Evolutionary conservation across 2,888 invertebrate genomes (phyloP).

Genomic region (Timandra comae): DNA sequence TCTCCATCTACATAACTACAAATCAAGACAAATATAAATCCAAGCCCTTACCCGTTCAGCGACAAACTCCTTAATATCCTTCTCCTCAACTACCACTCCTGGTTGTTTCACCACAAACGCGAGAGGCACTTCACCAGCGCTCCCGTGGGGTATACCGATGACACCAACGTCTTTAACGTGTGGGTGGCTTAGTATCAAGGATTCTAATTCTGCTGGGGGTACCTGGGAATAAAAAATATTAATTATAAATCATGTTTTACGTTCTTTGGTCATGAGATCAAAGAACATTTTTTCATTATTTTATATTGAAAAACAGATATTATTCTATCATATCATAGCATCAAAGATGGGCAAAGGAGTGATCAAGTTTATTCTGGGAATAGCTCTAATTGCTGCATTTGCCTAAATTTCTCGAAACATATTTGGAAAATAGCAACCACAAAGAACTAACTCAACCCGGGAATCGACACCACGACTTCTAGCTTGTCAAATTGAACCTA

Average conservation of each 20-base stretch:
- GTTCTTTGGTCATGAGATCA: no score
- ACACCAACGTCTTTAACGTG: constrained; percentile 87
- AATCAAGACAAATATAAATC: no score
- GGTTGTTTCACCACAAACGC: constrained; percentile 83
- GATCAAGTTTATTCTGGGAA: no score
- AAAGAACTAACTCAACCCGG: no score
- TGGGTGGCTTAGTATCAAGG: constrained; percentile 82
- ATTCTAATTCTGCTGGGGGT: constrained; percentile 92
- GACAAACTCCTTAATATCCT: constrained; percentile 76
- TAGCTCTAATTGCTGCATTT: background rate
- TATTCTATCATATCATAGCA: background rate
- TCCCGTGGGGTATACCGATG: constrained; percentile 81
- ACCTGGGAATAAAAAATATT: constrained; percentile 53
- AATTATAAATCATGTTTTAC: no score
- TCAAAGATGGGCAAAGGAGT: background rate
- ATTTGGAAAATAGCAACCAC: no score
- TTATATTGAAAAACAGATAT: no score
- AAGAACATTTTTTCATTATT: no score
- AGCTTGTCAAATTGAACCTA: no score
- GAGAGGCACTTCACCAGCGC: constrained; percentile 84
- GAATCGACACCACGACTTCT: no score
- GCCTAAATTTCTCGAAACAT: no score
- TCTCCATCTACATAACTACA: no score
- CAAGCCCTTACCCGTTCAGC: constrained; percentile 60
- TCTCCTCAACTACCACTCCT: constrained; percentile 61